These are phyloP conservation scores for Limnephilus marmoratus DNA, from an alignment of 2,888 invertebrate species.

Conservation along the genomic window DNA sequence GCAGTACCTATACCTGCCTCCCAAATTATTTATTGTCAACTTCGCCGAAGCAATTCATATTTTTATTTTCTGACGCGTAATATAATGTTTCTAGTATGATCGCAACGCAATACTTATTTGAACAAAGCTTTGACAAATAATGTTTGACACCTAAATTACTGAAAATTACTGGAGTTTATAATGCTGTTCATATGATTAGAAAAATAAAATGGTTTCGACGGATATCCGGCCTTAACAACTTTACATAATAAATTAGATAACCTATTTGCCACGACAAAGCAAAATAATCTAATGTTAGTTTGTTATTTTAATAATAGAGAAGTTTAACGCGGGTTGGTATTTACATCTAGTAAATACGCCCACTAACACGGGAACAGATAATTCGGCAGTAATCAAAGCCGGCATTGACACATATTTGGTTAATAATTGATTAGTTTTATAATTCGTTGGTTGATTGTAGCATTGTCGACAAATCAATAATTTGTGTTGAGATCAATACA, in stretches of 20 bases:
- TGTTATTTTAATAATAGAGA: background rate
- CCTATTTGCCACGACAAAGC: constrained; percentile 13
- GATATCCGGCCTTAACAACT: constrained; percentile 22
- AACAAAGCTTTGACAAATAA: background rate
- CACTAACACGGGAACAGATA: background rate
- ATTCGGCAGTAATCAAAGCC: background rate
- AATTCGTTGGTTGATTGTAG: background rate
- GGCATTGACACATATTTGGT: background rate
- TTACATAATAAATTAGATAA: constrained; percentile 26
- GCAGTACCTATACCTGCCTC: too few species aligned
- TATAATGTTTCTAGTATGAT: background rate
- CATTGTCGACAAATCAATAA: background rate
- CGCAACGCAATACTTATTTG: background rate
- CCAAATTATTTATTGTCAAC: background rate
- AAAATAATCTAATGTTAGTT: background rate
- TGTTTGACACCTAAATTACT: constrained; percentile 22
- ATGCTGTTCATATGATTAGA: constrained; percentile 10
- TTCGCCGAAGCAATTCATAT: background rate
- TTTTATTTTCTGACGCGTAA: background rate
- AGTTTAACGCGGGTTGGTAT: background rate
- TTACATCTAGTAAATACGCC: background rate
- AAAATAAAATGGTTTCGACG: constrained; percentile 4
- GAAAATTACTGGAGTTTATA: constrained; percentile 1
- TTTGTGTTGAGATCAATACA: background rate
- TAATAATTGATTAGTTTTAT: constrained; percentile 2